These are phyloP conservation scores for Grus americana DNA, from an alignment of 2,113 vertebrate genomes.

Conservation along the genomic window DNA sequence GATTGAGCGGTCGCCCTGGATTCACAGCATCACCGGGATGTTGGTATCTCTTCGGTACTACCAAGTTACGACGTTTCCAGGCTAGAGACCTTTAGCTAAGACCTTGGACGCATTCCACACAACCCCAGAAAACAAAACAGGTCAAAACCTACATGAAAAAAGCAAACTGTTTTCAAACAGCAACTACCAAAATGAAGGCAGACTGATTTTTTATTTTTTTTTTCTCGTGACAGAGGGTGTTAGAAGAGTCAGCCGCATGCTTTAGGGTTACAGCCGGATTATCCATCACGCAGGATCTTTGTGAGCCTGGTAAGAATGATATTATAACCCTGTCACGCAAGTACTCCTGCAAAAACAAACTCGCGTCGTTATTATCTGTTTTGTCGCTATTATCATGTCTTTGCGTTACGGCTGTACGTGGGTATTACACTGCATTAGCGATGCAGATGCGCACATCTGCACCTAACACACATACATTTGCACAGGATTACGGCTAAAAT, in stretches of 20 bases:
- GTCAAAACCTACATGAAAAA: background rate
- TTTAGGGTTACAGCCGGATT: background rate
- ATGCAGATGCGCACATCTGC: background rate
- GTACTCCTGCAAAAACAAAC: background rate
- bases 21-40: background rate
- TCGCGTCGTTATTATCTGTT: background rate
- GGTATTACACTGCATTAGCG: background rate
- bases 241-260: background rate
- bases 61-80: background rate
- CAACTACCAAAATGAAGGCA: background rate
- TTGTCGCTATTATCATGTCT: background rate
- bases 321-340: background rate
- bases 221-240: background rate
- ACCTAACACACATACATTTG: background rate
- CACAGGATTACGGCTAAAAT: conserved; percentile 10
- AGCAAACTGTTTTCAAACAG: background rate
- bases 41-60: background rate
- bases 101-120: background rate
- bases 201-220: background rate
- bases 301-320: background rate
- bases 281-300: background rate
- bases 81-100: background rate
- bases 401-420: rapidly evolving
- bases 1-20: background rate
- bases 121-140: background rate